phyloP scores from a whole-genome alignment of 1,140 invertebrate species.

The Diprion similis region DNA sequence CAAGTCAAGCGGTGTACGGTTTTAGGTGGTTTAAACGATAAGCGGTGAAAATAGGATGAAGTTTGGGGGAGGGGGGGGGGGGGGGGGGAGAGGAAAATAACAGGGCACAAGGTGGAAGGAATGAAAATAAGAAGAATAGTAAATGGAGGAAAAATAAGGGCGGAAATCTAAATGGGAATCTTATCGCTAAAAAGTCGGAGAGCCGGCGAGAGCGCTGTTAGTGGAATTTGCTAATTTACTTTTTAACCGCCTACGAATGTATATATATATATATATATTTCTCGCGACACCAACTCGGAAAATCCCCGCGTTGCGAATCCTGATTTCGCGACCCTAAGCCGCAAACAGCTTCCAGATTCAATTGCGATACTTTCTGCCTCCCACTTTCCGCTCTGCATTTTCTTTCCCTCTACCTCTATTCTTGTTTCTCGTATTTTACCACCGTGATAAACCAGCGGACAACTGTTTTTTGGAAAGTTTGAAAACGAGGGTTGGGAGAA shows the following conservation, averaged over 20 bases:
- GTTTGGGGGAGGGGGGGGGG: no score
- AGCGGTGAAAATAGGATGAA: no score
- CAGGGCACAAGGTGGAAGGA: not conserved
- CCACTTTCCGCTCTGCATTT: no score
- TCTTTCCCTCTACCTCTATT: no score
- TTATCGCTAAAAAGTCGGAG: conserved; percentile 24
- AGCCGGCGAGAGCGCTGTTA: conserved; percentile 9
- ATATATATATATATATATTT: not conserved
- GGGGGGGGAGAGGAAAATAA: not conserved
- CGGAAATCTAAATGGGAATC: conserved; percentile 38
- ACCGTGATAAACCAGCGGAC: no score
- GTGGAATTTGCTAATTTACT: conserved; percentile 35
- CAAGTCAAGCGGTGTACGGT: not conserved
- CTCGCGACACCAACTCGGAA: not conserved
- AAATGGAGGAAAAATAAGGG: not conserved
- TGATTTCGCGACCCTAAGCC: not conserved
- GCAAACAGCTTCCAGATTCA: not conserved
- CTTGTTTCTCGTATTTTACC: no score
- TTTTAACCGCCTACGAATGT: conserved; percentile 11
- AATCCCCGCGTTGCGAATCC: not conserved
- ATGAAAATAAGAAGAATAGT: not conserved
- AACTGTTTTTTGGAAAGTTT: no score
- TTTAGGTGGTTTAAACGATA: not conserved
- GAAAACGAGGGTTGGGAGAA: no score
- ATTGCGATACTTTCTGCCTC: not conserved